Percentiles rank a stretch among this genome's conserved stretches.
Evolutionary conservation across 2,888 invertebrate species (phyloP).

Genomic region (Rhamnusium bicolor): DNA sequence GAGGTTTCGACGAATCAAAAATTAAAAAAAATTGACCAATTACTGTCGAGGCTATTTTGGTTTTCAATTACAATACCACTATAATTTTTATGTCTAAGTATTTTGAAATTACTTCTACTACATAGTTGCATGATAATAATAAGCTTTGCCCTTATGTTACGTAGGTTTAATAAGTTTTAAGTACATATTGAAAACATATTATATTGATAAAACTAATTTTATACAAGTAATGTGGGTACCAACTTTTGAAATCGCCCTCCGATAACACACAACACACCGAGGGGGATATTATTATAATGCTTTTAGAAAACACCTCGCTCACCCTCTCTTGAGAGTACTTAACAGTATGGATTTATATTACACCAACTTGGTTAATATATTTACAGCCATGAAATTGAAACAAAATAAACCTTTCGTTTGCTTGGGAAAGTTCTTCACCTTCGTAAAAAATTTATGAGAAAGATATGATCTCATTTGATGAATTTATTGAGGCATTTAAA

Average conservation of each 20-base stretch:
- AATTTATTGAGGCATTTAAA: too few relatives aligned
- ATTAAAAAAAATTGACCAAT: too few relatives aligned
- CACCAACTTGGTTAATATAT: not conserved
- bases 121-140: not conserved
- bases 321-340: not conserved
- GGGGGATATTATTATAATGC: slow-evolving; percentile 14
- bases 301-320: slow-evolving; percentile 19
- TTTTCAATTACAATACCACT: too few relatives aligned
- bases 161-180: slow-evolving; percentile 6
- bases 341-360: not conserved
- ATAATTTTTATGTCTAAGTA: not conserved
- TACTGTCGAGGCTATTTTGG: too few relatives aligned
- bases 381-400: not conserved
- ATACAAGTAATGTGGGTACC: slow-evolving; percentile 28
- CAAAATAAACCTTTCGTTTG: not conserved
- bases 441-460: not conserved
- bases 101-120: too few relatives aligned
- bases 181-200: slow-evolving; percentile 22
- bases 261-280: not conserved
- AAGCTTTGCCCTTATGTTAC: slow-evolving; percentile 6
- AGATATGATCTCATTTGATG: too few relatives aligned
- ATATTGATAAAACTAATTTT: slow-evolving; percentile 24
- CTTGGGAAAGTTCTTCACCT: not conserved
- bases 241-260: slow-evolving; percentile 19
- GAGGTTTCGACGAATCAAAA: too few relatives aligned